Conservation (phyloP, 2,797 vertebrate species). For the Sorex maritimensis region DNA sequence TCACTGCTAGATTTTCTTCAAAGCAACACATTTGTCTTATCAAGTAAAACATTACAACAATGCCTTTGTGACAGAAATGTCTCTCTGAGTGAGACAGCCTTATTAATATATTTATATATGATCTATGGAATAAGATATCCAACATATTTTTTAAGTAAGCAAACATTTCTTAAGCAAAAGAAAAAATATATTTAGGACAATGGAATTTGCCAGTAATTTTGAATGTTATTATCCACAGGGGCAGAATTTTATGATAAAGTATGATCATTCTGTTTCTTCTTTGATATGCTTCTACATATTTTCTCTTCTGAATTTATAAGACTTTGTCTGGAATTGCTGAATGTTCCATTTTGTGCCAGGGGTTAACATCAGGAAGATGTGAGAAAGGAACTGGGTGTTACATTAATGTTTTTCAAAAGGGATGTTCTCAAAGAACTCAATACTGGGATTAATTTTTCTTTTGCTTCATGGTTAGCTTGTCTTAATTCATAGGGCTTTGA, state of each 20-base stretch:
- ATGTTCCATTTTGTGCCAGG: conserved; percentile 59
- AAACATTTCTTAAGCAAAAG: conserved; percentile 58
- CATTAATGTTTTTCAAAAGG: conserved; percentile 31
- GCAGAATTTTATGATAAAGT: conserved; percentile 31
- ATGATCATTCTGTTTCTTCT: conserved; percentile 61
- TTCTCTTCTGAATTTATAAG: conserved; percentile 49
- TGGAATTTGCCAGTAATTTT: conserved; percentile 67
- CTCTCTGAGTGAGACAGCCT: conserved; percentile 59
- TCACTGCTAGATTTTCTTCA: conserved; percentile 58
- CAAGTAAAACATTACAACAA: conserved; percentile 55
- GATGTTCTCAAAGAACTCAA: conserved; percentile 49
- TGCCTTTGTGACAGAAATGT: conserved; percentile 37
- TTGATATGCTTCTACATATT: conserved; percentile 29
- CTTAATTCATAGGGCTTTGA: conserved; percentile 77
- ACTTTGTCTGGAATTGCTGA: conserved; percentile 60
- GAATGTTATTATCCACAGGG: conserved; percentile 17
- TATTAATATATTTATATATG: conserved; percentile 48
- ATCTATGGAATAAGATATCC: conserved; percentile 17
- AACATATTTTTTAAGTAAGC: conserved; percentile 52
- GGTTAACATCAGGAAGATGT: conserved; percentile 70
- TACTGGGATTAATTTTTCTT: conserved; percentile 77
- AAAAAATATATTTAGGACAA: conserved; percentile 39
- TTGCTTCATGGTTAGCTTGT: conserved; percentile 62
- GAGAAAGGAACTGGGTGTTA: conserved; percentile 54
- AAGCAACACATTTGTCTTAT: conserved; percentile 72